A percentile compares a stretch with the other conserved stretches of the same genome.
phyloP scores from a whole-genome alignment of 2,113 vertebrate species.

The Arothron firmamentum region DNA sequence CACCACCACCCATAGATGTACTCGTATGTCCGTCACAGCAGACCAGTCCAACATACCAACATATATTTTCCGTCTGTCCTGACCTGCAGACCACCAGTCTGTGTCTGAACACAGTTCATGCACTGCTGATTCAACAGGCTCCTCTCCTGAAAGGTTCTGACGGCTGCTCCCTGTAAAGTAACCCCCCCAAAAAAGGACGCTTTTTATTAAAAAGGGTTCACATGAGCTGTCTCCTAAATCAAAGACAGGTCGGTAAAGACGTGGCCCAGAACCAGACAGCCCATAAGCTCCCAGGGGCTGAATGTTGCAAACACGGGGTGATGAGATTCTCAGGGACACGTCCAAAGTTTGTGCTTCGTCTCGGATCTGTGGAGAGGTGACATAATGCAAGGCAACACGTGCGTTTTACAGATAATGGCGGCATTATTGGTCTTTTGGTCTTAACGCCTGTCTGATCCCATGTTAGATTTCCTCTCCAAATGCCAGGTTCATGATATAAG shows the following conservation, averaged over 20 bases:
- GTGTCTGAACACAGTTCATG: slow-evolving; percentile 62
- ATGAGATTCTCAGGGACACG: slow-evolving; percentile 20
- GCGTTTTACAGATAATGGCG: slow-evolving; percentile 42
- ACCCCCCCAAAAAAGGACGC: slow-evolving; percentile 18
- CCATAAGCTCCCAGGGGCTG: slow-evolving; percentile 20
- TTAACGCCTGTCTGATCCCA: slow-evolving; percentile 55
- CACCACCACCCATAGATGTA: background rate
- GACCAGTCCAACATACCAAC: slow-evolving; percentile 31
- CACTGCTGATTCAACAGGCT: slow-evolving; percentile 51
- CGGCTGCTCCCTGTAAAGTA: slow-evolving; percentile 48
- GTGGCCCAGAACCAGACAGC: slow-evolving; percentile 24
- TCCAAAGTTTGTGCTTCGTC: slow-evolving; percentile 3
- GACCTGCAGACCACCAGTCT: slow-evolving; percentile 53
- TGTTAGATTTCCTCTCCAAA: slow-evolving; percentile 46
- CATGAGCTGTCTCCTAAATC: slow-evolving; percentile 45
- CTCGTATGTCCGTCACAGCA: slow-evolving; percentile 14
- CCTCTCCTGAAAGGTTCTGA: slow-evolving; percentile 57
- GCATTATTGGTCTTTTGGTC: slow-evolving; percentile 26
- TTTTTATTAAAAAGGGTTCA: slow-evolving; percentile 47
- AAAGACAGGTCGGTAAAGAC: slow-evolving; percentile 30
- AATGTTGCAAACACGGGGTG: slow-evolving; percentile 23
- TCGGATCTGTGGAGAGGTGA: slow-evolving; percentile 19
- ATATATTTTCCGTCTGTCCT: slow-evolving; percentile 13
- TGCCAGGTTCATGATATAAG: slow-evolving; percentile 50
- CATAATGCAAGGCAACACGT: slow-evolving; percentile 6